Base-by-base conservation (phyloP, 2,113 vertebrate genomes). In the Scopus umbretta region DNA sequence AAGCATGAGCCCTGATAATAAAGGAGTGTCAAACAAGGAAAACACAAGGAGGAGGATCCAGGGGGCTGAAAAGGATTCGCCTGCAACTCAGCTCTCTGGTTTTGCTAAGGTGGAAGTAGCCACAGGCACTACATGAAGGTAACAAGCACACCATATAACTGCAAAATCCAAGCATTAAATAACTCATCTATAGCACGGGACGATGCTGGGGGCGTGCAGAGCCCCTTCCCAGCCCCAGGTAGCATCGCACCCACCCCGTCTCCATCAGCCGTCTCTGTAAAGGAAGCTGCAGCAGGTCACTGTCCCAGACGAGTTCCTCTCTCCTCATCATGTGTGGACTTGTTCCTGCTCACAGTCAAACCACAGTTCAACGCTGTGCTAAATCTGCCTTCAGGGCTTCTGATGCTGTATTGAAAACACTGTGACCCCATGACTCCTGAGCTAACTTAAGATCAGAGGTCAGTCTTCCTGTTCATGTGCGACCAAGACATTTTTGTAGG, bases 1-100 rank as follows among this genome's bases (percentile, higher is more conserved):
- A 95, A 95, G 92, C 93, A 88, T 81, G 81, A 96, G 91, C 70
- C 68, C 86, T 29, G 78, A 92, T 94, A 96, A 96, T 93, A 94
- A 97, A 94, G 88, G 92, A 92, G 94, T 49, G 79, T 79, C 88
- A 90, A 61, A 88, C 66, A 29, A 84, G 83, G 93, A 66, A 94
- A 88, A 88, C 85, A 92, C 56, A 42, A 86, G 73, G 78, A 92
- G 78, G 55, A 95, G 79, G 82, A 96, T 87, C 53, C 59, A 80
- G 78, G 50, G 84, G 53, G 61, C 73, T 72, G 53, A 66, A 80
- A 43, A 58, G 61, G 80, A 71, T 61, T 93, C 0, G 7, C 59
- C 53, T 50, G 26, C 8, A n/a, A 49, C 52, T 71, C 87, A 52
- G 42, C 36, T 30, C 25, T 1, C 56, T 40, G 76, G 16, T 40